Conservation (phyloP, 2,113 vertebrate genomes). For the Cynocephalus volans region DNA sequence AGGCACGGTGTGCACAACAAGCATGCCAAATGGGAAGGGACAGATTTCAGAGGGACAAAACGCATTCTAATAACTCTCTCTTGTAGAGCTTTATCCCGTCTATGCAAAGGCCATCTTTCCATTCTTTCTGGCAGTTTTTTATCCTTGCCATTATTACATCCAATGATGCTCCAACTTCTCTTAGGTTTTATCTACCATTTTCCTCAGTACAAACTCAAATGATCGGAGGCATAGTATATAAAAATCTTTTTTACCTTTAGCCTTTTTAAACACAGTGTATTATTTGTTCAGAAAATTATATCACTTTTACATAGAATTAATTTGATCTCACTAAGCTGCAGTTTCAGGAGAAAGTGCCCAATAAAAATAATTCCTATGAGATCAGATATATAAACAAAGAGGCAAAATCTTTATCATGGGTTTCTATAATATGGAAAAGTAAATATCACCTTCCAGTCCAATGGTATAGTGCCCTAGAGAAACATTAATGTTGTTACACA, state of each 20-base stretch:
- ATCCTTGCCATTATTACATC: background rate
- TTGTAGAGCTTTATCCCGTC: background rate
- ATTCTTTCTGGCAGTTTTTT: background rate
- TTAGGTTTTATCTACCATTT: constrained; percentile 1
- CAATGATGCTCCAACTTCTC: background rate
- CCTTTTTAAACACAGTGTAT: constrained; percentile 36
- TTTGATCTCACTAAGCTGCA: constrained; percentile 19
- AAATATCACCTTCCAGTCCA: background rate
- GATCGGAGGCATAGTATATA: background rate
- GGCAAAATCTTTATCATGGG: background rate
- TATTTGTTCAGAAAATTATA: constrained; percentile 48
- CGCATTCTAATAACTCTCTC: background rate
- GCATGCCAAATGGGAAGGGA: background rate
- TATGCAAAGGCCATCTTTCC: background rate
- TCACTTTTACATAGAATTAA: constrained; percentile 9
- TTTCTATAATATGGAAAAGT: constrained; percentile 42
- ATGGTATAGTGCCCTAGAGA: background rate
- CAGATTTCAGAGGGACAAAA: background rate
- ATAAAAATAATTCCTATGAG: constrained; percentile 56
- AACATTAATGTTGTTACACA: background rate
- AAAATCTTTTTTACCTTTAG: constrained; percentile 5
- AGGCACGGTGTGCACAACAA: background rate
- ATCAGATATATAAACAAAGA: constrained; percentile 38
- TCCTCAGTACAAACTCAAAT: background rate
- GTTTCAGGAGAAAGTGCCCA: constrained; percentile 8